Evolutionary conservation across 2,113 vertebrate species (phyloP).

Genomic region (Calyptomena viridis): DNA sequence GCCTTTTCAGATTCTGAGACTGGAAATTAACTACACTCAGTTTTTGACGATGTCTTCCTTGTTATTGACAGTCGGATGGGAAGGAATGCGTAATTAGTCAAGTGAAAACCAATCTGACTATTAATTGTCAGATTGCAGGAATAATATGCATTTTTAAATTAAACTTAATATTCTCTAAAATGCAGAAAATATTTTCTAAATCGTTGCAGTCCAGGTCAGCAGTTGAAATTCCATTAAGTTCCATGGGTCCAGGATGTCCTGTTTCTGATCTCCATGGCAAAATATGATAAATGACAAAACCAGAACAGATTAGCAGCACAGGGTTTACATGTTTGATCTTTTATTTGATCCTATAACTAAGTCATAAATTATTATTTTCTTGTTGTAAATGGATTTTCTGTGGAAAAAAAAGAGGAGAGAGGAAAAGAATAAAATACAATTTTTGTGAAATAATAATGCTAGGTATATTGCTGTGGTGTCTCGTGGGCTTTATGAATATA

Average conservation of each 20-base stretch:
- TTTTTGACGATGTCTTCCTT: background rate
- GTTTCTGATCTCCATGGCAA: background rate
- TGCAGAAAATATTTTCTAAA: background rate
- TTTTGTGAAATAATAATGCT: background rate
- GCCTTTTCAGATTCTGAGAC: background rate
- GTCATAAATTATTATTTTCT: background rate
- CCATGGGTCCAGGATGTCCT: background rate
- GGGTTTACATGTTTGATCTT: background rate
- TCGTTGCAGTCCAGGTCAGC: background rate
- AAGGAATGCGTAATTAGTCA: background rate
- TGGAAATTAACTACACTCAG: conserved; percentile 7
- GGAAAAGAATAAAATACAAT: background rate
- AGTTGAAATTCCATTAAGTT: background rate
- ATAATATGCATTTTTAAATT: background rate
- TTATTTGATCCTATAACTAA: background rate
- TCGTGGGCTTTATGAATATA: background rate
- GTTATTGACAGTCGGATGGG: background rate
- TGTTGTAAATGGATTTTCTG: background rate
- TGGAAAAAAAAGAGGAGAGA: background rate
- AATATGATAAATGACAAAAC: background rate
- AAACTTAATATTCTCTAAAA: background rate
- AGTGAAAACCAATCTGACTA: background rate
- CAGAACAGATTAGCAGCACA: background rate
- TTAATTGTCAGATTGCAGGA: background rate
- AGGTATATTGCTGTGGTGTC: background rate